These are phyloP conservation scores for Trachops cirrhosus DNA, from an alignment of 2,797 vertebrate genomes.

Conservation along the genomic window DNA sequence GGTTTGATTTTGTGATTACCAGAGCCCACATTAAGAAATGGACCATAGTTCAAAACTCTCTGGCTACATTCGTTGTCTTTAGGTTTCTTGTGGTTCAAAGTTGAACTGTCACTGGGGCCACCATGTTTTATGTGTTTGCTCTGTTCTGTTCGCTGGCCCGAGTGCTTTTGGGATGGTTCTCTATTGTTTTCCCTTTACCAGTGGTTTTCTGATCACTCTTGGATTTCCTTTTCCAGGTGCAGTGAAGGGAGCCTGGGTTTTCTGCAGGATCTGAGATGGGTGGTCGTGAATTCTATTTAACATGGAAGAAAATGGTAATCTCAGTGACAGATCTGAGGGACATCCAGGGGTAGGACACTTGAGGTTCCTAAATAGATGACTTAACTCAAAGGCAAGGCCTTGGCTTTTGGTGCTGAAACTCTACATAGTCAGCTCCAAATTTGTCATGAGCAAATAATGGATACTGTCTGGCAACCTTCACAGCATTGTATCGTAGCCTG, in stretches of 20 bases:
- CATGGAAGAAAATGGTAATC: neutral
- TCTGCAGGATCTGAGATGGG: neutral
- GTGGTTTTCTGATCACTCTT: neutral
- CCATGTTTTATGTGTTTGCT: neutral
- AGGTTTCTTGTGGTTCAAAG: neutral
- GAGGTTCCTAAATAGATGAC: neutral
- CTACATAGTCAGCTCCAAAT: neutral
- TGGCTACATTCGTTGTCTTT: neutral
- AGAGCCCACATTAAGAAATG: neutral
- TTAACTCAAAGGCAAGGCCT: neutral
- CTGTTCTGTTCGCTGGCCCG: neutral
- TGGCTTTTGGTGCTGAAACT: neutral
- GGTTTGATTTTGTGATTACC: constrained; percentile 5
- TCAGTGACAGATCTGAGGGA: neutral
- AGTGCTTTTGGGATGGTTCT: neutral
- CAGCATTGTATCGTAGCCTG: neutral
- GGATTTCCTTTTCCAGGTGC: neutral
- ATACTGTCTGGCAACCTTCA: neutral
- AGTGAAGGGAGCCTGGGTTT: neutral
- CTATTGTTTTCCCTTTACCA: neutral
- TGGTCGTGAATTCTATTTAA: neutral
- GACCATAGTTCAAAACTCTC: neutral
- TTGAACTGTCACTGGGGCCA: neutral
- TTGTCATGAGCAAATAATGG: neutral
- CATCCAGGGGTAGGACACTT: neutral